Base-by-base conservation (phyloP, 2,888 invertebrate species). In the Pherbina coryleti region DNA sequence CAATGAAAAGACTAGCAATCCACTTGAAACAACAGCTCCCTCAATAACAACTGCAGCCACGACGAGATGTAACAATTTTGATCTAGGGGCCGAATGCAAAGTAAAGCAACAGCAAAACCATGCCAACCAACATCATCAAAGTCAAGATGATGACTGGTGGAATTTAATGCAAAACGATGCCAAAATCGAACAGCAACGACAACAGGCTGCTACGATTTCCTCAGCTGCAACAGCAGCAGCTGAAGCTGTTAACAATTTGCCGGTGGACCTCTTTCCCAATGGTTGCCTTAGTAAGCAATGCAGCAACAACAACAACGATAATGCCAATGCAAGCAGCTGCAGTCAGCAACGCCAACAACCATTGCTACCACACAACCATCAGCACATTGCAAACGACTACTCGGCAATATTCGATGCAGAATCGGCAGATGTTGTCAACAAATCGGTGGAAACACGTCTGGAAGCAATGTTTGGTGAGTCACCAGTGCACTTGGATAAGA, bases 81-180 rank as follows among this genome's bases (percentile, higher is more conserved):
- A 19, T 11, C 25, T 67, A 2, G n/a, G 80, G 0, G 34, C 19
- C 66, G 34, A 62, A 53, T 55, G n/a, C 34, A 22, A 76, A 19
- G 51, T 76, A 4, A 75, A 73, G 53, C 78, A 75, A 70, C 78
- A 72, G 51, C 79, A 79, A 62, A 22, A 19, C 2, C 76, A 28
- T 51, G 4, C 9, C 73, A 81, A 82, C 49, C 80, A 80, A 37
- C 81, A 80, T 79, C 89, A 89, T 79, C 91, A 92, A 78, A 92
- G 92, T 84, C 93, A 93, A 83, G 93, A 93, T 82, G 93, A 93
- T 85, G 93, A 93, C 85, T 93, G 93, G 93, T 93, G 57, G 62
- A 73, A 55, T 25, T 22, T 62, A 1, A 73, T 93, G 93, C 81
- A 73, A 34, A 14, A 17, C 55, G 28, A 71, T 22, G 31, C 64